phyloP scores from a whole-genome alignment of 37 sponge, comb jelly and placozoan species.

The Oscarella lobularis region DNA sequence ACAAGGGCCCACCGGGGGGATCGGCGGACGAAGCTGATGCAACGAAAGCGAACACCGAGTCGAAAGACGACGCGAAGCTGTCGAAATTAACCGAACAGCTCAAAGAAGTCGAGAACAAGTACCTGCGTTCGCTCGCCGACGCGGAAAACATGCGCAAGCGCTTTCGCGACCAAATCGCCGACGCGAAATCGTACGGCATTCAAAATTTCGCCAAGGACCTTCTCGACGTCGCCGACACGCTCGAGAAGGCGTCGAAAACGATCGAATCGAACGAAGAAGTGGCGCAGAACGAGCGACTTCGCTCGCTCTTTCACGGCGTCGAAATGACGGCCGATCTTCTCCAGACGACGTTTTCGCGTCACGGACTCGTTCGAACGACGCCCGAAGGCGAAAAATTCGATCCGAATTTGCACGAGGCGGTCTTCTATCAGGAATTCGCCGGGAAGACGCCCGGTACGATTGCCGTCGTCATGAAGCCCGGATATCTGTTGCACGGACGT shows the following conservation, averaged over 20 bases:
- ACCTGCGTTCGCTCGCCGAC: conserved; percentile 77
- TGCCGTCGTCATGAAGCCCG: conserved; percentile 50
- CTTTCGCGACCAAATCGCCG: conserved; percentile 55
- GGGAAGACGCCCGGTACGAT: conserved; percentile 74
- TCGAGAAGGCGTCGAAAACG: conserved; percentile 79
- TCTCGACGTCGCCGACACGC: conserved; percentile 78
- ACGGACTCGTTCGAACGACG: conserved; percentile 57
- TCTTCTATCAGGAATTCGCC: conserved; percentile 47
- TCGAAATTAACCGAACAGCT: background rate
- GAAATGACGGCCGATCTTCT: conserved; percentile 73
- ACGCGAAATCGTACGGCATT: conserved; percentile 72
- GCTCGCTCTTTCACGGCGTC: conserved; percentile 61
- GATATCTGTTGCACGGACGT: conserved; percentile 76
- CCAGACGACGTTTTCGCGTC: conserved; percentile 64
- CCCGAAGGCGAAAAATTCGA: conserved; percentile 77
- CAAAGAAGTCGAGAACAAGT: conserved; percentile 62
- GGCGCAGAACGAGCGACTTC: conserved; percentile 23
- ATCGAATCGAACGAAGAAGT: conserved; percentile 18
- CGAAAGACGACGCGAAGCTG: conserved; percentile 8
- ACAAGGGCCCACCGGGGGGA: no score
- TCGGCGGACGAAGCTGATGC: background rate
- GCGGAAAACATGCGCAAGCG: conserved; percentile 77
- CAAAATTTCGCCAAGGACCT: conserved; percentile 83
- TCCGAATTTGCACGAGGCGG: conserved; percentile 82
- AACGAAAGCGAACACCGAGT: background rate